A percentile compares a stretch with the other conserved stretches of the same genome.
phyloP scores from a whole-genome alignment of 2,113 vertebrate species.

The Indicator indicator region DNA sequence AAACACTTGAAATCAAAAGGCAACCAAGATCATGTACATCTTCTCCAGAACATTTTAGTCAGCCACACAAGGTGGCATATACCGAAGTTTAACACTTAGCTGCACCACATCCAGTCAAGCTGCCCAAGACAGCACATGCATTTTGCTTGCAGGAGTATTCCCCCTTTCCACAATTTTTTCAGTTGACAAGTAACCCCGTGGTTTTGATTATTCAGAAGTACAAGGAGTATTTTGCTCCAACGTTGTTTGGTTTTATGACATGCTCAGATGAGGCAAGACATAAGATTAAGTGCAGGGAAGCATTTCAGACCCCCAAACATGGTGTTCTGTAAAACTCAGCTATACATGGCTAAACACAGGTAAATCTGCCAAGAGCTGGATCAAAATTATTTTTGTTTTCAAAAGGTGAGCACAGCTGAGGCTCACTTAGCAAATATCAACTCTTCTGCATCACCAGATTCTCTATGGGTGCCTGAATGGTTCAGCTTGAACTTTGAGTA shows the following conservation, averaged over 20 bases:
- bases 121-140: not conserved
- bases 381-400: conserved; percentile 24
- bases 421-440: conserved; percentile 39
- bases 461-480: conserved; percentile 1
- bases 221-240: conserved; percentile 52
- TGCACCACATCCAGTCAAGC: conserved; percentile 47
- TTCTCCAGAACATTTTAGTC: conserved; percentile 36
- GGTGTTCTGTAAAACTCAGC: conserved; percentile 12
- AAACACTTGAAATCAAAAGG: conserved; percentile 68
- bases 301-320: conserved; percentile 49
- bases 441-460: conserved; percentile 45
- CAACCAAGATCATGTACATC: conserved; percentile 36
- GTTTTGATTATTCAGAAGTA: conserved; percentile 33
- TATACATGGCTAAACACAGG: conserved; percentile 27
- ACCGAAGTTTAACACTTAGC: conserved; percentile 57
- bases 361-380: conserved; percentile 36
- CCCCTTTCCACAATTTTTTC: conserved; percentile 16
- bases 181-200: conserved; percentile 48
- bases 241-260: conserved; percentile 20
- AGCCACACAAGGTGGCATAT: conserved; percentile 33
- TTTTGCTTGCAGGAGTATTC: conserved; percentile 35
- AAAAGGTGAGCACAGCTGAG: conserved; percentile 27
- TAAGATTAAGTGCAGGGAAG: conserved; percentile 65
- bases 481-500: not conserved
- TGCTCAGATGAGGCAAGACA: conserved; percentile 58